These are phyloP conservation scores for Suricata suricatta DNA, from an alignment of 2,113 vertebrate genomes.

Conservation along the genomic window DNA sequence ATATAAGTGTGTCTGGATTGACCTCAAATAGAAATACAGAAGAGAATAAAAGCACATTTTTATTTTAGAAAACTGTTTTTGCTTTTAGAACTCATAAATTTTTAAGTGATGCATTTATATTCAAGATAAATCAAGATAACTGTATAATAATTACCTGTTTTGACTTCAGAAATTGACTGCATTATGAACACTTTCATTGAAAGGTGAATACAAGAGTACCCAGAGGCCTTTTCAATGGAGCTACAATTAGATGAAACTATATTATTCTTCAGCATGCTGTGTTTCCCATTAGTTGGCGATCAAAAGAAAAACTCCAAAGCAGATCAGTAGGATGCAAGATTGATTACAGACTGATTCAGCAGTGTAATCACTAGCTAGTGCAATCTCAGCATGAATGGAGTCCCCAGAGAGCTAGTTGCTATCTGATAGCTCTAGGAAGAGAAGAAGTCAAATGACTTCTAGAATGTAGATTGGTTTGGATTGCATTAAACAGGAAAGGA, in stretches of 20 bases:
- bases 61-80: conserved; percentile 10
- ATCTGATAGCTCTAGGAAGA: conserved; percentile 84
- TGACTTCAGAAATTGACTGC: conserved; percentile 57
- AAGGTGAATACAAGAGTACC: conserved; percentile 72
- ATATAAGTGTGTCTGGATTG: neutral
- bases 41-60: neutral
- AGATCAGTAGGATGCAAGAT: conserved; percentile 88
- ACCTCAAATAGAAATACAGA: neutral
- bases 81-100: conserved; percentile 44
- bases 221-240: conserved; percentile 73
- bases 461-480: conserved; percentile 80
- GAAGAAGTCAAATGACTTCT: conserved; percentile 82
- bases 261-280: conserved; percentile 87
- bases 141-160: conserved; percentile 54
- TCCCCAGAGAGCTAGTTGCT: conserved; percentile 82
- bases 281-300: conserved; percentile 88
- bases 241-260: conserved; percentile 84
- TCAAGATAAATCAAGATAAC: conserved; percentile 59
- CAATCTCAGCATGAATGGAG: conserved; percentile 90
- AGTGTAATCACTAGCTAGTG: conserved; percentile 88
- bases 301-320: conserved; percentile 88
- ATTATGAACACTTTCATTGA: conserved; percentile 77
- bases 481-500: conserved; percentile 83
- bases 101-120: conserved; percentile 26
- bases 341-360: conserved; percentile 89